These are phyloP conservation scores for Ptilorrhoa leucosticta DNA, from an alignment of 2,113 vertebrate species.

Conservation along the genomic window DNA sequence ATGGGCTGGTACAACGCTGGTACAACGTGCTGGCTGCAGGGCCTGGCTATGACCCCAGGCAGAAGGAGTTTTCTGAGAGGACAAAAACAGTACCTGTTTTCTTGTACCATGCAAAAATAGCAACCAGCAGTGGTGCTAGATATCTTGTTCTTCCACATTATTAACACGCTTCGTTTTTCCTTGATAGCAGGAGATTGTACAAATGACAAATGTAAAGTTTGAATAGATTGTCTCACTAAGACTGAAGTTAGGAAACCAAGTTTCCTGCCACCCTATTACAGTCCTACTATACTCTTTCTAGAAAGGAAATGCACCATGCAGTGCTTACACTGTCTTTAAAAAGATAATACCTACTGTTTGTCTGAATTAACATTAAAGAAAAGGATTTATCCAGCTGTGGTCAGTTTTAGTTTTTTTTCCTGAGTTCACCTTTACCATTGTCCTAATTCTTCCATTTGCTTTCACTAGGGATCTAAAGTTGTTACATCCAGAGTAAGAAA, in stretches of 20 bases:
- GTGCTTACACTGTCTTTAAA: neutral
- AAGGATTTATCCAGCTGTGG: neutral
- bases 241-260: neutral
- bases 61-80: neutral
- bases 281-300: neutral
- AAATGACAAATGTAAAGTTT: neutral
- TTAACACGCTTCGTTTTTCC: neutral
- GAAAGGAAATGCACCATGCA: neutral
- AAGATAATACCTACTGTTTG: neutral
- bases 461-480: neutral
- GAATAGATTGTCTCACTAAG: neutral
- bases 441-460: neutral
- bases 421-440: neutral
- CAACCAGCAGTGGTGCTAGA: neutral
- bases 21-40: neutral
- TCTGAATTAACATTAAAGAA: neutral
- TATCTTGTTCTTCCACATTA: neutral
- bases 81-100: neutral
- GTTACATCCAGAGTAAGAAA: neutral
- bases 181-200: neutral
- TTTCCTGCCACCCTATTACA: neutral
- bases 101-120: neutral
- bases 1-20: neutral
- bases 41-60: neutral
- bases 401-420: neutral